Evolutionary conservation across 2,888 invertebrate genomes (phyloP).

Genomic region (Sphaeridia pumilis): DNA sequence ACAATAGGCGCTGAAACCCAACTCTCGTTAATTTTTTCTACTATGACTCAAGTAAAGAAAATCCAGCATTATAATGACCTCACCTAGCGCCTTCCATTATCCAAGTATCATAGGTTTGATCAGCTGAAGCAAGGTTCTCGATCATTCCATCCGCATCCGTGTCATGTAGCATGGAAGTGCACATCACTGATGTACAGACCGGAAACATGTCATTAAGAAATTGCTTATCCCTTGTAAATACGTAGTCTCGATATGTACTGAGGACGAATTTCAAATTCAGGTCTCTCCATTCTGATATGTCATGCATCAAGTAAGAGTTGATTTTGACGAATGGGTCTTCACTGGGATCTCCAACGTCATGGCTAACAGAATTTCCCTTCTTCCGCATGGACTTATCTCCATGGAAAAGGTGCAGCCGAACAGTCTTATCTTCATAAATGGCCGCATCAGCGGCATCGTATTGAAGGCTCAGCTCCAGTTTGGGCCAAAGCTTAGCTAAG

Average conservation of each 20-base stretch:
- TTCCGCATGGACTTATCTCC: constrained; percentile 45
- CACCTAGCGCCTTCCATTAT: constrained; percentile 81
- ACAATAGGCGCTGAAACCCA: constrained; percentile 70
- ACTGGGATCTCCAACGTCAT: constrained; percentile 89
- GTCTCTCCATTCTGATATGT: constrained; percentile 87
- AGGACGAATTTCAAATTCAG: constrained; percentile 84
- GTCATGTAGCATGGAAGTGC: constrained; percentile 57
- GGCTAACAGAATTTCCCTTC: constrained; percentile 63
- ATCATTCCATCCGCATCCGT: constrained; percentile 77
- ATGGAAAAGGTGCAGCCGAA: constrained; percentile 57
- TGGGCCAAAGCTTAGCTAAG: constrained; percentile 78
- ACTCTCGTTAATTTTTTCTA: too few species aligned
- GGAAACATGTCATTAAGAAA: constrained; percentile 49
- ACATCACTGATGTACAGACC: constrained; percentile 48
- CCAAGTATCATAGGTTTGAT: constrained; percentile 91
- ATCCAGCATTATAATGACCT: too few species aligned
- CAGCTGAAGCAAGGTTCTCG: constrained; percentile 75
- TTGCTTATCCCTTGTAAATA: constrained; percentile 49
- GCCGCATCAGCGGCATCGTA: constrained; percentile 51
- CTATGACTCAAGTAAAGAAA: too few species aligned
- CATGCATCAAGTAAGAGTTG: constrained; percentile 82
- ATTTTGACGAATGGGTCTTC: constrained; percentile 58
- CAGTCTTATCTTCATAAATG: constrained; percentile 47
- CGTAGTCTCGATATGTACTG: constrained; percentile 73
- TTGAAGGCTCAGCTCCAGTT: constrained; percentile 65